Base-by-base conservation (phyloP, 1,140 invertebrate species). In the Choristoneura fumiferana region DNA sequence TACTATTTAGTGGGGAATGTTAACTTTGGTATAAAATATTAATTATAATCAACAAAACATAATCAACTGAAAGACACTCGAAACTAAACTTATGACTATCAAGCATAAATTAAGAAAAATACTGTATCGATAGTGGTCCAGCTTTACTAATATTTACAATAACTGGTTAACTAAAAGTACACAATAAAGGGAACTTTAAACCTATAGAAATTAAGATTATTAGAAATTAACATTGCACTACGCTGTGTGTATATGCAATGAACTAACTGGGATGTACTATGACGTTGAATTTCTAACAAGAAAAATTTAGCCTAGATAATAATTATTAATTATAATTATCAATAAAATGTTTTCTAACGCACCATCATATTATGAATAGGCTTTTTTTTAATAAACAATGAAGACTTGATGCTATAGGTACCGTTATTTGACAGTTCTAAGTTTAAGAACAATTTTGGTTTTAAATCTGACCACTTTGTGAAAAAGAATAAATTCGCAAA, bases 11-110 rank as follows among this genome's bases (percentile, higher is more conserved):
- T 86, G 78, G 82, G 85, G 85, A 88, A 88, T 88, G 85, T 88
- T 85, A 87, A 87, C 85, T 88, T 88, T 88, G 85, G 85, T 83
- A 88, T 88, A 88, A 87, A 88, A 88, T 88, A 87, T 85, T 84
- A 86, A 83, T 84, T 82, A 83, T 81, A 78, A 86, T 82, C 78
- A 88, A 88, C 85, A 88, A 83, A 88, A 86, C 78, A 76, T 84
- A 81, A 73, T 80, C 72, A 83, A 86, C 73, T 77, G 78, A 85
- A 79, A 84, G 73, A 83, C 76, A 85, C 69, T 79, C 80, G 63
- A 79, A 83, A 81, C 76, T 69, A 78, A 59, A 65, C 84, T 86
- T 85, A 87, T 55, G 45, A 4, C 35, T 37, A 76, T 80, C 73
- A 84, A 84, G 73, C 73, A 88, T 88, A 88, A 88, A 88, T 88